Evolutionary conservation across 2,888 invertebrate species (phyloP).

Genomic region (Operophtera brumata): DNA sequence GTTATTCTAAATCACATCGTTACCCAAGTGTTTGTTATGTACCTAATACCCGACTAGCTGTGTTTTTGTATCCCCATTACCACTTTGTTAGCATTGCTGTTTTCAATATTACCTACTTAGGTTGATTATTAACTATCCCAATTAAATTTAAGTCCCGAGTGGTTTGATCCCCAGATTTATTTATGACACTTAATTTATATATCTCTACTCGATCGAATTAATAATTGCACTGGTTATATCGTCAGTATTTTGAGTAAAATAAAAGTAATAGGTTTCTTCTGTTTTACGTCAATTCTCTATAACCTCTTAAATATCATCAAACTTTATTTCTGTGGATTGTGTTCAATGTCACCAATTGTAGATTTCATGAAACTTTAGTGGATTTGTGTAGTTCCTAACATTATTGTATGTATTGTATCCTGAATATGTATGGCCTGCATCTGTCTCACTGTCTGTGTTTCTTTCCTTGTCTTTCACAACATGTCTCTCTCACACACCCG

Average conservation of each 20-base stretch:
- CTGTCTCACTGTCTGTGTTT: constrained; percentile 79
- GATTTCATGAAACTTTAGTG: constrained; percentile 25
- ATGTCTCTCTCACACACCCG: constrained; percentile 77
- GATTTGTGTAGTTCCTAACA: constrained; percentile 27
- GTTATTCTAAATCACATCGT: background rate
- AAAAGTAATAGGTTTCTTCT: too few species aligned
- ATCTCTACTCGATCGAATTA: background rate
- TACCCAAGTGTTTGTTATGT: background rate
- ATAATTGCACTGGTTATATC: too few species aligned
- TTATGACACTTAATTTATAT: background rate
- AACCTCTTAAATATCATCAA: too few species aligned
- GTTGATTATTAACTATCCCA: background rate
- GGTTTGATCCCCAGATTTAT: background rate
- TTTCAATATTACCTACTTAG: too few species aligned
- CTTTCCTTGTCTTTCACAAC: constrained; percentile 77
- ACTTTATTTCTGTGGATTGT: constrained; percentile 18
- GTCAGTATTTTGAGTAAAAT: too few species aligned
- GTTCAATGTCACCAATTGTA: constrained; percentile 15
- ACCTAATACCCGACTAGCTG: background rate
- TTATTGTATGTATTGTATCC: constrained; percentile 37
- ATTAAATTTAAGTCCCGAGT: background rate
- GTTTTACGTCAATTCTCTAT: too few species aligned
- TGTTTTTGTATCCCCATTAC: background rate
- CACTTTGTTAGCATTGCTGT: too few species aligned
- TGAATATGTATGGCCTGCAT: constrained; percentile 70